Base-by-base conservation (phyloP, 1,140 invertebrate genomes). In the Sminthurinus signatus region DNA sequence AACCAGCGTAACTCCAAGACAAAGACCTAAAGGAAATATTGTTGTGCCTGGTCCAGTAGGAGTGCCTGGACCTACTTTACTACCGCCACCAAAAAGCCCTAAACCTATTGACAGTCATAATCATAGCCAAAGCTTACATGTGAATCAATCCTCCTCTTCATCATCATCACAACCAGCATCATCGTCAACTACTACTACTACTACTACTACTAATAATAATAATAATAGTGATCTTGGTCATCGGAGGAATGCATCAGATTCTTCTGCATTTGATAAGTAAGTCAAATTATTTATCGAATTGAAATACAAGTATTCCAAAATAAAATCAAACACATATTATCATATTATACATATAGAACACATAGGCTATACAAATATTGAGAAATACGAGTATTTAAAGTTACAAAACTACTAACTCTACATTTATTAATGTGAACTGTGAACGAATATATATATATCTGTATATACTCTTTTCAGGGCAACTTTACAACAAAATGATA, bases 201-300 rank as follows among this genome's bases (percentile, higher is more conserved):
- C 27, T 4, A 42, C 43, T 32, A 31, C n/a, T n/a, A n/a, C n/a
- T n/a, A n/a, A n/a, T n/a, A n/a, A n/a, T n/a, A n/a, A n/a, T n/a
- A n/a, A n/a, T n/a, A n/a, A 60, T 44, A 39, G 54, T 23, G 55
- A 61, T 50, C 57, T 48, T 42, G 69, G 69, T 36, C 89, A 91
- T 76, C 76, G 88, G 42, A 81, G 89, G 44, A 92, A 92, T 75
- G 86, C 89, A 73, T 91, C 88, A 75, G 90, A 92, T 74, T 91
- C 89, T 1, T 89, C 88, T 52, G 88, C 88, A 69, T 88, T 91
- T 73, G 89, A 88, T 73, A 89, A 88, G 87, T 89, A 80, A 79
- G 80, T 8, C n/a, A n/a, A n/a, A n/a, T n/a, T n/a, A n/a, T n/a
- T n/a, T n/a, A n/a, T n/a, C n/a, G n/a, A n/a, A n/a, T n/a, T n/a